Base-by-base conservation (phyloP, 1,140 invertebrate genomes). In the Microplitis demolitor region DNA sequence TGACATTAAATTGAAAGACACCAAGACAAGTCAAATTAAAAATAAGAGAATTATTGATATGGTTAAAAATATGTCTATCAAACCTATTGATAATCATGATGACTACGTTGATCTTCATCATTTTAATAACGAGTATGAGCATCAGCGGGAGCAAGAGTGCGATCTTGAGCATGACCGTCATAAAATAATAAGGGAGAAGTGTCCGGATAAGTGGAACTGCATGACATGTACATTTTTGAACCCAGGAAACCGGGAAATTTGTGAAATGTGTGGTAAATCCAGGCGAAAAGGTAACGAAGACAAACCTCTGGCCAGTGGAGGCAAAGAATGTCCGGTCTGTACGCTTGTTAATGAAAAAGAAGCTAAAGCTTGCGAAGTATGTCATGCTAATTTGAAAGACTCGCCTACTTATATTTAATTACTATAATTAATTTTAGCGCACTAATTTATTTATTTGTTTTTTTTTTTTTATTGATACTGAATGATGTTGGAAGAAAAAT, bases 301-400 rank as follows among this genome's bases (percentile, higher is more conserved):
- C 13, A 87, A 89, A 72, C 92, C 92, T 2, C 86, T 94, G 33
- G 90, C 90, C 3, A 92, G 93, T 37, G 93, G 93, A 0, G 93
- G 93, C 0, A 89, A 91, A 39, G 91, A 94, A 79, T 95, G 94
- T 80, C 91, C 91, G 1, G 87, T 90, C 37, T 95, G 94, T 82
- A 95, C 93, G n/a, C 84, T 94, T 11, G 92, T 94, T n/a, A 95
- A 95, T 83, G 89, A 90, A 24, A 91, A 91, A 82, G 90, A 90
- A 66, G 91, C 90, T 4, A 87, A 85, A 34, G 81, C 79, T 4
- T 95, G 94, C 80, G 90, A 90, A 68, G 93, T 91, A 24, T 95
- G 94, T 86, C 88, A 88, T 13, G 85, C 87, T 24, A 91, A 90
- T 82, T 87, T 95, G 31, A 89, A 92, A 83, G 90, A 93, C 86